phyloP scores from a whole-genome alignment of 2,113 vertebrate species.

The Syngnathus floridae region DNA sequence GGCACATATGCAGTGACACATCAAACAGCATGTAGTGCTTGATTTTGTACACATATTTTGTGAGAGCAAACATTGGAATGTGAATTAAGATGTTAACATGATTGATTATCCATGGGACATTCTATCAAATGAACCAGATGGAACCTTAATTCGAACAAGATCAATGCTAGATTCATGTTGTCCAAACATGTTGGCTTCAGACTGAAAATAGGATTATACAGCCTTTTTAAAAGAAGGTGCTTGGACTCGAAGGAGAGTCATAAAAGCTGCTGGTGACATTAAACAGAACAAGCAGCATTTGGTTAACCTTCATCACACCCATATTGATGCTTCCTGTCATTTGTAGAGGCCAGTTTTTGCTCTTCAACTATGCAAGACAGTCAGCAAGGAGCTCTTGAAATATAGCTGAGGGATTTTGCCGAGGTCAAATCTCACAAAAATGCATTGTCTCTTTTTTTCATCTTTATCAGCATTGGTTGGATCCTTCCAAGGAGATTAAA shows the following conservation, averaged over 20 bases:
- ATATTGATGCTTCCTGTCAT: conserved; percentile 27
- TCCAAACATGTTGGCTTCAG: conserved; percentile 3
- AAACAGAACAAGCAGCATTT: conserved; percentile 20
- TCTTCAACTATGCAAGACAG: conserved; percentile 17
- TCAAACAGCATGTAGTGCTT: not conserved
- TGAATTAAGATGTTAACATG: not conserved
- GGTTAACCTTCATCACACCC: conserved; percentile 44
- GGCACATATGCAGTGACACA: no score
- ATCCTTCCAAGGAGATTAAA: conserved; percentile 99
- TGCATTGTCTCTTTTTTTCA: conserved; percentile 30
- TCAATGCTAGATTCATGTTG: not conserved
- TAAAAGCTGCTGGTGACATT: conserved; percentile 50
- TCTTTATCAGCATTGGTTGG: conserved; percentile 83
- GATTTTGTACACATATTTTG: not conserved
- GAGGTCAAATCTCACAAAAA: conserved; percentile 31
- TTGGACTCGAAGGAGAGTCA: conserved; percentile 8
- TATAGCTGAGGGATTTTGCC: conserved; percentile 24
- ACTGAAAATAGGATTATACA: conserved; percentile 46
- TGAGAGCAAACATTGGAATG: not conserved
- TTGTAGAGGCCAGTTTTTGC: conserved; percentile 30
- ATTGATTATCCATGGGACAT: not conserved
- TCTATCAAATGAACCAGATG: not conserved
- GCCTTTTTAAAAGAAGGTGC: conserved; percentile 39
- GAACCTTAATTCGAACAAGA: not conserved
- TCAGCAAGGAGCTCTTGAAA: conserved; percentile 12